These are phyloP conservation scores for Trichechus manatus DNA, from an alignment of 2,113 vertebrate species.

Conservation along the genomic window DNA sequence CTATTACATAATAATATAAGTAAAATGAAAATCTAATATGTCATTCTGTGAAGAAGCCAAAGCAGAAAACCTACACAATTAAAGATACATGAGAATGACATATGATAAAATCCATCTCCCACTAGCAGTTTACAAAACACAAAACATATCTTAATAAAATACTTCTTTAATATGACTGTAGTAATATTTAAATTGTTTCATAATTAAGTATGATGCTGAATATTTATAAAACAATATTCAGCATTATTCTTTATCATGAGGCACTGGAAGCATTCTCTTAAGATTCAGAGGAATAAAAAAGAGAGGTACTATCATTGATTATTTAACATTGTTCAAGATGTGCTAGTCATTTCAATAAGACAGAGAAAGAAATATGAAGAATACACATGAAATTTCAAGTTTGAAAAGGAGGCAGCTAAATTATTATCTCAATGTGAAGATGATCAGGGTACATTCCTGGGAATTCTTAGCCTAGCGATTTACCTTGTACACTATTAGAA, in stretches of 20 bases:
- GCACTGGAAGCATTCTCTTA: not conserved
- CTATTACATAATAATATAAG: conserved; percentile 10
- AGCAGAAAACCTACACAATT: not conserved
- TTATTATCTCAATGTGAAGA: not conserved
- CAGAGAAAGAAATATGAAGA: not conserved
- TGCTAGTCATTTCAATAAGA: not conserved
- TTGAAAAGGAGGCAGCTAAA: not conserved
- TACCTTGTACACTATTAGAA: not conserved
- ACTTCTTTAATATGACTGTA: not conserved
- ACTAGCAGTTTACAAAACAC: not conserved
- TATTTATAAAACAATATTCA: conserved; percentile 33
- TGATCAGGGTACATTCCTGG: not conserved
- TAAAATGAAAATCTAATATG: not conserved
- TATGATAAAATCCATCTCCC: not conserved
- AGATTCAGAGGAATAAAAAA: not conserved
- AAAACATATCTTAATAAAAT: conserved; percentile 13
- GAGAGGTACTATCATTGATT: not conserved
- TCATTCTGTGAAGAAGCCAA: not conserved
- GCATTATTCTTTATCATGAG: conserved; percentile 11
- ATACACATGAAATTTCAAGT: not conserved
- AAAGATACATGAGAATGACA: conserved; percentile 10
- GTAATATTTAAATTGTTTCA: not conserved
- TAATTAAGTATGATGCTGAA: not conserved
- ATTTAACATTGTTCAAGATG: not conserved
- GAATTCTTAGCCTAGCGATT: not conserved